Percentiles rank a stretch among this genome's conserved stretches.
Evolutionary conservation across 35 echinoderm and acorn worm genomes (phyloP).

Genomic region (Heliocidaris erythrogramma): DNA sequence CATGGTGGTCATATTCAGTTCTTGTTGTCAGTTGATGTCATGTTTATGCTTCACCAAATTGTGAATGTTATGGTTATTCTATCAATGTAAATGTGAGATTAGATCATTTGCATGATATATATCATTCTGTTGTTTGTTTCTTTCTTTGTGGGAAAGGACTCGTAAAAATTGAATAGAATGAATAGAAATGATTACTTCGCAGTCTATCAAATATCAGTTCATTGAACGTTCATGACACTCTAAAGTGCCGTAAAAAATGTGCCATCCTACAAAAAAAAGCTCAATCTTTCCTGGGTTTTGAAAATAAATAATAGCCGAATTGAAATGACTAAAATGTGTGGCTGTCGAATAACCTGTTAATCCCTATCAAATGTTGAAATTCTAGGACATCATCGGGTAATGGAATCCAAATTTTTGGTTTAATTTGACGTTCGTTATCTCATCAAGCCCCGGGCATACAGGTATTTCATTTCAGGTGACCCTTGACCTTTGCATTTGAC

Average conservation of each 20-base stretch:
- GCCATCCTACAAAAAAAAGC: not conserved
- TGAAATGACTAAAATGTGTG: not conserved
- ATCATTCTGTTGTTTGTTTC: not conserved
- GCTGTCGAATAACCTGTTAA: constrained; percentile 20
- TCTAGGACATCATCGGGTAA: constrained; percentile 11
- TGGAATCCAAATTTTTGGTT: not conserved
- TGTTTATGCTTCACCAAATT: too few relatives aligned
- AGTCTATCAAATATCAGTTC: not conserved
- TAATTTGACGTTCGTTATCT: constrained; percentile 47
- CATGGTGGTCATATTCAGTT: too few relatives aligned
- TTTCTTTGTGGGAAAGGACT: not conserved
- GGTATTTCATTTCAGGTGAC: constrained; percentile 40
- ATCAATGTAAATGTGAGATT: not conserved
- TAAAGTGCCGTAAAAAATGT: not conserved
- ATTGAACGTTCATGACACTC: not conserved
- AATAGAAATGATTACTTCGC: not conserved
- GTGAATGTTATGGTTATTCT: not conserved
- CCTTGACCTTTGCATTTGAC: constrained; percentile 30
- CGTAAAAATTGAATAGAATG: too few relatives aligned
- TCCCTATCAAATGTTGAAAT: not conserved
- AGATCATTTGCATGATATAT: not conserved
- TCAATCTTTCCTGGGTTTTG: not conserved
- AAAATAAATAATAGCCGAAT: not conserved
- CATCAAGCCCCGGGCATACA: constrained; percentile 38
- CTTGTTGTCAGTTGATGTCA: too few relatives aligned